Percentiles rank a stretch among this genome's conserved stretches.
Conservation (phyloP, 2,797 vertebrate genomes). For the Xiphophorus birchmanni region DNA sequence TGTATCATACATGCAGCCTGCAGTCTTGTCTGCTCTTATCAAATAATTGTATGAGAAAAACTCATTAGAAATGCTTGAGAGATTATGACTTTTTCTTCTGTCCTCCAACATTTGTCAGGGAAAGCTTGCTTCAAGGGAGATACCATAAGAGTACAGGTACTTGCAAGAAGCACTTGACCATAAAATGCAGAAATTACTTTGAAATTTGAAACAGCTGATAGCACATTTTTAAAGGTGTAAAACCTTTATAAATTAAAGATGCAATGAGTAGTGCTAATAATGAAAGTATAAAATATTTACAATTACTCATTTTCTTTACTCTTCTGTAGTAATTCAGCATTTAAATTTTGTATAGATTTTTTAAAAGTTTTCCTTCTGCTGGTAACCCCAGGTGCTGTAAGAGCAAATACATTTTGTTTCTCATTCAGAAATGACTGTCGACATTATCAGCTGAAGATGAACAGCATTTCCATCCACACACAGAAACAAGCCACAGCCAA, state of each 20-base stretch:
- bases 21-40: slow-evolving; percentile 85
- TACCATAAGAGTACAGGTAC: slow-evolving; percentile 76
- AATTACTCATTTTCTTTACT: background rate
- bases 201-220: slow-evolving; percentile 60
- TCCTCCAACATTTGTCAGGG: slow-evolving; percentile 79
- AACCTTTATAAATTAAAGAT: slow-evolving; percentile 21
- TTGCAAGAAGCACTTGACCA: slow-evolving; percentile 73
- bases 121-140: slow-evolving; percentile 68
- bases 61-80: slow-evolving; percentile 89
- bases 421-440: background rate
- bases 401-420: background rate
- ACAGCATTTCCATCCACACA: background rate
- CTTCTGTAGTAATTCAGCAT: background rate
- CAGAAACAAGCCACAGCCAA: background rate
- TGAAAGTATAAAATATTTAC: slow-evolving; percentile 1
- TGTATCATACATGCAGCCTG: slow-evolving; percentile 81
- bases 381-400: background rate
- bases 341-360: background rate
- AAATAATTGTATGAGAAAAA: slow-evolving; percentile 89
- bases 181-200: slow-evolving; percentile 60
- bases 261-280: background rate
- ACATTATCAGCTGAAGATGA: background rate
- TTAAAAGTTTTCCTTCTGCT: background rate
- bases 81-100: slow-evolving; percentile 81
- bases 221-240: slow-evolving; percentile 22